Evolutionary conservation across 2,888 invertebrate genomes (phyloP).

Genomic region (Axea sp.): DNA sequence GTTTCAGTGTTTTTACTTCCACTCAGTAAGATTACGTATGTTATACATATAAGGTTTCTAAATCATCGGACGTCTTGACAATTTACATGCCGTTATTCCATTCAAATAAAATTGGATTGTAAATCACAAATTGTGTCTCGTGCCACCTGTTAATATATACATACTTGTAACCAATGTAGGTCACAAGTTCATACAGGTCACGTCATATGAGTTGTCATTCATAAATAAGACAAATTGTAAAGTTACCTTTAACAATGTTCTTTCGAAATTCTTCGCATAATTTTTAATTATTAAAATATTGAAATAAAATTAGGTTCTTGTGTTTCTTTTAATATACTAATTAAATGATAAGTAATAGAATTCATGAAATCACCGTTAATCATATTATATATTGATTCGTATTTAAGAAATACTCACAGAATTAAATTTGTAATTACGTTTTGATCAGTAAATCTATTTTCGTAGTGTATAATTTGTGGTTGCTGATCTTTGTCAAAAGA

Average conservation of each 20-base stretch:
- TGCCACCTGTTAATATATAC: conserved; percentile 48
- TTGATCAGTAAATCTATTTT: no score
- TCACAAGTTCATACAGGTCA: conserved; percentile 45
- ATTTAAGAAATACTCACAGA: conserved; percentile 3
- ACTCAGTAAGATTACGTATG: no score
- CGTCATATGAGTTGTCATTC: conserved; percentile 39
- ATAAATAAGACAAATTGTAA: conserved; percentile 29
- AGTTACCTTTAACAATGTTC: conserved; percentile 4
- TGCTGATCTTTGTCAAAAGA: no score
- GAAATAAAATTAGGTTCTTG: conserved; percentile 9
- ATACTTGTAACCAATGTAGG: conserved; percentile 46
- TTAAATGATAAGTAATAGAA: conserved; percentile 16
- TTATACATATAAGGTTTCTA: conserved; percentile 10
- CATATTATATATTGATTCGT: conserved; percentile 5
- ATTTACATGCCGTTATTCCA: conserved; percentile 53
- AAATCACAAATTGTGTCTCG: conserved; percentile 44
- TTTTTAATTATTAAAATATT: conserved; percentile 6
- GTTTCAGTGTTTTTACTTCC: no score
- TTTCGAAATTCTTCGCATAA: neutral
- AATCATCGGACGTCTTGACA: conserved; percentile 35
- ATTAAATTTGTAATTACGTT: no score
- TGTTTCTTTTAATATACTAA: neutral
- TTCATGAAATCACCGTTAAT: conserved; percentile 33
- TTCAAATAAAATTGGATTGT: conserved; percentile 51
- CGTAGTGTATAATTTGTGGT: no score